Evolutionary conservation across 2,797 vertebrate genomes (phyloP).

Genomic region (Sitta carolinensis): DNA sequence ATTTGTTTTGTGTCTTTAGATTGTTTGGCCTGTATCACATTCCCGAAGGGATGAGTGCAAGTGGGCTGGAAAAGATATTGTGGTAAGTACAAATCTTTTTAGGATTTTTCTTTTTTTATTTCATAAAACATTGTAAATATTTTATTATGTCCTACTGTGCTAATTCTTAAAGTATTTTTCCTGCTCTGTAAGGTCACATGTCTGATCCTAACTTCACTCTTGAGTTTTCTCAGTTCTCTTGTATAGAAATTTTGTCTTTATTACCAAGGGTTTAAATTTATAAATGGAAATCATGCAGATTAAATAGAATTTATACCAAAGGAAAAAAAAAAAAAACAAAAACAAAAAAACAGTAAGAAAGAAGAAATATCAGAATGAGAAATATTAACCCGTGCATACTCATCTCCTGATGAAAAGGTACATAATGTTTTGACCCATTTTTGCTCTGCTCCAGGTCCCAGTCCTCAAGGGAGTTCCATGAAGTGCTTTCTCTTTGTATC

Average conservation of each 20-base stretch:
- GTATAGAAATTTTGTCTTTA: background rate
- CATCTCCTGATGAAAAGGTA: background rate
- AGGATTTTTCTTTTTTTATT: background rate
- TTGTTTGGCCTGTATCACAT: conserved; percentile 91
- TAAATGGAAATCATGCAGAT: background rate
- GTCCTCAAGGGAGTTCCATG: background rate
- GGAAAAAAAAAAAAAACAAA: background rate
- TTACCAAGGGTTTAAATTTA: background rate
- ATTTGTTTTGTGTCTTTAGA: conserved; percentile 79
- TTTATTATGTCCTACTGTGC: conserved; percentile 41
- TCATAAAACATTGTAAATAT: conserved; percentile 52
- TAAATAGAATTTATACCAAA: background rate
- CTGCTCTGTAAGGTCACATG: background rate
- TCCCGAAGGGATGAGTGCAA: conserved; percentile 95
- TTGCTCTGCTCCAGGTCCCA: background rate
- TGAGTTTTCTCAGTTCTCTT: background rate
- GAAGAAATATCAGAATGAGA: background rate
- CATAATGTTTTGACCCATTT: background rate
- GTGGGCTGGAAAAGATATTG: conserved; percentile 97
- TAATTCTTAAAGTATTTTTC: conserved; percentile 41
- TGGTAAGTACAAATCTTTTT: conserved; percentile 81
- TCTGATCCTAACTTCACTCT: background rate
- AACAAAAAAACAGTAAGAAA: background rate
- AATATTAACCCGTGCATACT: background rate
- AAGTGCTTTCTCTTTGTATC: background rate